Base-by-base conservation (phyloP, 2,888 invertebrate species). In the Resseliella maxima region DNA sequence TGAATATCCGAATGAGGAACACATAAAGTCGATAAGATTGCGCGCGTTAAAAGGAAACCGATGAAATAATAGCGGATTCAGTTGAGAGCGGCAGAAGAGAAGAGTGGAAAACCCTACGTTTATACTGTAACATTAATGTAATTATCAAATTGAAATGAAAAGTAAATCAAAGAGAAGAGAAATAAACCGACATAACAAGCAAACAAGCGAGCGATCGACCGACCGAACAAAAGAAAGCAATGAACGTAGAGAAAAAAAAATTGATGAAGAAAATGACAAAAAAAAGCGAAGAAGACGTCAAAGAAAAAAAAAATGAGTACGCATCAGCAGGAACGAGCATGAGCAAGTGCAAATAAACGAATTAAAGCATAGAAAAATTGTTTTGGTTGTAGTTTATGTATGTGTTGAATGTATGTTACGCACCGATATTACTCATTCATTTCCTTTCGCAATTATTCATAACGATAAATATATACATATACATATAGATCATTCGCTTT, bases 371-470 rank as follows among this genome's bases (percentile, higher is more conserved):
- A 50, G 46, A 18, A 50, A 50, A 50, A n/a, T n/a, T 24, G 27
- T 6, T 24, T n/a, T 6, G 12, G 0, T n/a, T 59, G 18, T 18
- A 50, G 8, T 50, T 50, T 8, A 15, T 50, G 46, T 50, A 50
- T 50, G 46, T 50, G 46, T 18, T n/a, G 18, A 2, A 18, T 50
- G 18, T 50, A 35, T 72, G 72, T 72, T 72, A 35, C 72, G 72
- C 72, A 72, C 59, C 31, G 31, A 72, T 72, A 72, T 72, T 31
- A 72, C 72, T 72, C 72, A 72, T 72, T 72, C 72, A 72, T 31
- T 72, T 72, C 72, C 72, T 31, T 31, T 72, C 15, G 72, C 12
- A 72, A 72, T 72, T 27, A 31, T 59, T 31, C 27, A 72, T 72
- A 6, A 27, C 27, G 6, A 59, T 27, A 27, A 59, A 15, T 27